These are phyloP conservation scores for Agrochola lota DNA, from an alignment of 2,888 invertebrate species.

Conservation along the genomic window DNA sequence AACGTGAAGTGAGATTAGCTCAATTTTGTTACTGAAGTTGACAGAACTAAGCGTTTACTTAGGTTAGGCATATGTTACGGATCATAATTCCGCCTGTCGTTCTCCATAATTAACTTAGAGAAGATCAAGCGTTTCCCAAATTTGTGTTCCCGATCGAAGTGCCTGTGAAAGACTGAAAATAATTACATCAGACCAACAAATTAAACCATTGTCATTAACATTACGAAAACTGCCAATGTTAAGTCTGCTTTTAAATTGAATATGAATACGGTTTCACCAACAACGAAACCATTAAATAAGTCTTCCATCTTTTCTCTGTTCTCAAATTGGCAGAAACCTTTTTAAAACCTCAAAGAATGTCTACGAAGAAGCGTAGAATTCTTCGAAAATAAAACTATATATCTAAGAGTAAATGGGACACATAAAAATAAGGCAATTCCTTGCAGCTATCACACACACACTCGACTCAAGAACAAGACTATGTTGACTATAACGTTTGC, in stretches of 20 bases:
- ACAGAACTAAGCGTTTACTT: too few relatives aligned
- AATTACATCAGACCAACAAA: slow-evolving; percentile 40
- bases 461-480: slow-evolving; percentile 26
- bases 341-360: background rate
- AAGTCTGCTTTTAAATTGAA: slow-evolving; percentile 11
- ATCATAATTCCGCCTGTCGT: slow-evolving; percentile 18
- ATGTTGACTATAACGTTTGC: slow-evolving; percentile 22
- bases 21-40: background rate
- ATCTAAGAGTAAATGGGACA: background rate
- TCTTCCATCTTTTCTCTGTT: background rate
- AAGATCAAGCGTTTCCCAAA: slow-evolving; percentile 35
- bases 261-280: background rate
- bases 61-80: background rate
- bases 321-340: slow-evolving; percentile 3
- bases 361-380: background rate
- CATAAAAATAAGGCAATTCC: slow-evolving; percentile 9
- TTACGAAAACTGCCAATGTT: slow-evolving; percentile 9
- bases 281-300: background rate
- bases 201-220: slow-evolving; percentile 26
- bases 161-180: background rate
- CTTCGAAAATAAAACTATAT: slow-evolving; percentile 3
- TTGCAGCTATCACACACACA: slow-evolving; percentile 48
- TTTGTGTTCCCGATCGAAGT: slow-evolving; percentile 12
- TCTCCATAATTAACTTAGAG: slow-evolving; percentile 23
- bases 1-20: background rate